Conservation (phyloP, 2,888 invertebrate species). For the Glyphotaelius pellucidus region DNA sequence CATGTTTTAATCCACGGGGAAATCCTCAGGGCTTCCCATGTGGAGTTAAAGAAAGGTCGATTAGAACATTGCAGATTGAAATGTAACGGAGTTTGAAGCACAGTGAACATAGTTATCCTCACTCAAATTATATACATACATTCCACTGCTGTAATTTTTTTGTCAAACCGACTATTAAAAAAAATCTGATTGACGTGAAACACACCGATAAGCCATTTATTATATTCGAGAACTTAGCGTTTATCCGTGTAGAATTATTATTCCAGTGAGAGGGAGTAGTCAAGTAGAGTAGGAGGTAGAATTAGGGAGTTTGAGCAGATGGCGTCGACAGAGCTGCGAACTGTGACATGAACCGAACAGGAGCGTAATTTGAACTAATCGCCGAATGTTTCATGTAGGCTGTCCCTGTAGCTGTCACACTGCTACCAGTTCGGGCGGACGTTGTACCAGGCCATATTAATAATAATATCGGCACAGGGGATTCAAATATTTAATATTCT, state of each 20-base stretch:
- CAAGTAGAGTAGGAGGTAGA: no score
- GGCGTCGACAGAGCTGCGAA: neutral
- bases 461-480: neutral
- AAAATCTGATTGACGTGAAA: neutral
- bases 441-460: neutral
- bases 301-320: neutral
- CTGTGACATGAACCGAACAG: slow-evolving; percentile 23
- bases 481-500: no score
- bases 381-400: slow-evolving; percentile 13
- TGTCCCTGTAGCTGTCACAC: neutral
- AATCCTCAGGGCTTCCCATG: no score
- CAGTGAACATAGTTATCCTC: no score
- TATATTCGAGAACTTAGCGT: neutral
- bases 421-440: neutral
- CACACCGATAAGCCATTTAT: neutral
- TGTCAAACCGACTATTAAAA: neutral
- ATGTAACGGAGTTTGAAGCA: no score
- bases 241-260: neutral
- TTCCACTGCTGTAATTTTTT: no score
- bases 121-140: no score
- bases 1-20: no score
- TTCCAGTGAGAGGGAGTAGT: neutral
- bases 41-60: no score
- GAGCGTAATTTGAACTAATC: slow-evolving; percentile 23
- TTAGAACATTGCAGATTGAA: no score